These are phyloP conservation scores for Aspidapion aeneum DNA, from an alignment of 2,888 invertebrate genomes.

Conservation along the genomic window DNA sequence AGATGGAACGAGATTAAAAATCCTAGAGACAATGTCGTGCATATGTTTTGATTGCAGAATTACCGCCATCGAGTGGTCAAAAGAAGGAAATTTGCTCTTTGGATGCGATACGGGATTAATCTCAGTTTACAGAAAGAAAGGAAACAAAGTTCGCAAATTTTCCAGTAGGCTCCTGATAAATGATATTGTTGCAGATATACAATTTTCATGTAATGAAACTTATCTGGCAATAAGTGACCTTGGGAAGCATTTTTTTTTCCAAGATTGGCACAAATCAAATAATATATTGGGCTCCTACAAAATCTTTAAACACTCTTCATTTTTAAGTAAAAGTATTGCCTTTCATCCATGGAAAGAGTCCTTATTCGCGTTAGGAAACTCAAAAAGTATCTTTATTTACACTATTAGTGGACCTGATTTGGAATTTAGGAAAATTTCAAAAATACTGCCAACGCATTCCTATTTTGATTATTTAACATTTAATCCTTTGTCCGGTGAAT, in stretches of 20 bases:
- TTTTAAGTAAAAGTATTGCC: conserved; percentile 34
- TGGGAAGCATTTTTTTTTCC: neutral
- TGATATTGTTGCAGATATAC: conserved; percentile 27
- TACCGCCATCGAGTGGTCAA: conserved; percentile 27
- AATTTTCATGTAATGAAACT: conserved; percentile 31
- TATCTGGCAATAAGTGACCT: conserved; percentile 31
- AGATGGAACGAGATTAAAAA: conserved; percentile 23
- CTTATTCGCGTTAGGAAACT: conserved; percentile 44
- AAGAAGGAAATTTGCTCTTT: conserved; percentile 21
- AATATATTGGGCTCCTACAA: neutral
- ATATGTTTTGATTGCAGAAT: conserved; percentile 21
- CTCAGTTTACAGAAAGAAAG: conserved; percentile 24
- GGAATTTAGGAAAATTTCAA: conserved; percentile 16
- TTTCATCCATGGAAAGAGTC: conserved; percentile 51
- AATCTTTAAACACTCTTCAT: neutral
- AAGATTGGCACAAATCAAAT: neutral
- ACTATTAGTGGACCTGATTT: conserved; percentile 22
- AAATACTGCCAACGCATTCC: conserved; percentile 34
- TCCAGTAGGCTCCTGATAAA: conserved; percentile 20
- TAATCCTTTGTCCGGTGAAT: conserved; percentile 47
- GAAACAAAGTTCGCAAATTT: too few relatives aligned
- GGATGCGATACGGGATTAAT: conserved; percentile 30
- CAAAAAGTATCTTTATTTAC: conserved; percentile 21
- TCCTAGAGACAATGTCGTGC: conserved; percentile 9
- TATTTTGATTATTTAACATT: conserved; percentile 44